These are phyloP conservation scores for Aselliscus stoliczkanus DNA, from an alignment of 2,797 vertebrate species.

Conservation along the genomic window DNA sequence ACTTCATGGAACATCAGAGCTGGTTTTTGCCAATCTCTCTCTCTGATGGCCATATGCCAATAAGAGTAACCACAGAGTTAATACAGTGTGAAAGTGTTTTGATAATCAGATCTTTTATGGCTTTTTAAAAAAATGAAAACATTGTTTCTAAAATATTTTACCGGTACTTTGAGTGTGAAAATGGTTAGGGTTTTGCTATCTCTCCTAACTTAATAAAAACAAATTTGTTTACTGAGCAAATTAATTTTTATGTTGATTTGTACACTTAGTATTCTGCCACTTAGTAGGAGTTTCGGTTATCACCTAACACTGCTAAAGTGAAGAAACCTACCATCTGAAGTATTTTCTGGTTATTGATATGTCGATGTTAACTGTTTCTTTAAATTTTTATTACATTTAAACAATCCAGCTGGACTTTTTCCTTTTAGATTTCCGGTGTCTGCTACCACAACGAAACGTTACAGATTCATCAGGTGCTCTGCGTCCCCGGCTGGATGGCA, in stretches of 20 bases:
- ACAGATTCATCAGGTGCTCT: conserved; percentile 86
- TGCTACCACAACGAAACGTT: conserved; percentile 88
- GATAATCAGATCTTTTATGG: neutral
- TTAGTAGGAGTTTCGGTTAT: neutral
- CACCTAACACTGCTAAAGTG: neutral
- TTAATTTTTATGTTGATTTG: neutral
- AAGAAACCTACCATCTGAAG: neutral
- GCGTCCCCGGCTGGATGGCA: conserved; percentile 88
- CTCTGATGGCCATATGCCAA: neutral
- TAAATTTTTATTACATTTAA: neutral
- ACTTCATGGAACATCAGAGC: neutral
- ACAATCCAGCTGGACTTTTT: neutral
- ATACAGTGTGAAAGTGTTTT: conserved; percentile 7
- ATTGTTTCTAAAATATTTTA: neutral
- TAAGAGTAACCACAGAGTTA: neutral
- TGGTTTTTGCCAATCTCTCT: neutral
- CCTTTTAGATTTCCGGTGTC: conserved; percentile 89
- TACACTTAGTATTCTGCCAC: neutral
- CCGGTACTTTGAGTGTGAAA: neutral
- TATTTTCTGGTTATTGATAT: neutral
- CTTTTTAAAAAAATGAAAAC: neutral
- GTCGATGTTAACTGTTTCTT: neutral
- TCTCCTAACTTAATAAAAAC: neutral
- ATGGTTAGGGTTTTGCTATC: neutral
- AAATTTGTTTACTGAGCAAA: neutral